Base-by-base conservation (phyloP, 2,888 invertebrate genomes). In the Dynastes grantii region DNA sequence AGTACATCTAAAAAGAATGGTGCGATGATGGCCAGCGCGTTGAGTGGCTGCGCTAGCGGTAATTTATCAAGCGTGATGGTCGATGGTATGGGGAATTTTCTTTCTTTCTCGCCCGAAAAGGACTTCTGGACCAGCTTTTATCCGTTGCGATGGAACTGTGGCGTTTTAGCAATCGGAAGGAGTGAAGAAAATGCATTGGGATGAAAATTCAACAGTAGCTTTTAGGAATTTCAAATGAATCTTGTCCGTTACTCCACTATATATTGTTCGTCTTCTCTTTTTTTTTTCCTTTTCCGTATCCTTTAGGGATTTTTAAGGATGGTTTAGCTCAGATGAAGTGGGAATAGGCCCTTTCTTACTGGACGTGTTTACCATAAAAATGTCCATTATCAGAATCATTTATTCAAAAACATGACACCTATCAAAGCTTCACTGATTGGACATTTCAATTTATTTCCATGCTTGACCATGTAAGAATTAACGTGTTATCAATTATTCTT, bases 151-250 rank as follows among this genome's bases (percentile, higher is more conserved):
- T 37, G 37, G 16, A 22, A 65, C n/a, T 45, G 65, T 6, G 65
- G 6, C 2, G 16, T 32, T 11, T 0, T 1, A 29, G 32, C 40
- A 40, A 51, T 51, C 51, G 68, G 51, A 68, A 61, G 5, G 9
- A 61, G 11, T 2, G 63, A 5, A 22, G 63, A 68, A 29, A 22
- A 45, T 67, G n/a, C n/a, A 22, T 5, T 16, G 40, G 16, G 58
- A 79, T 70, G 79, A 79, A 82, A 81, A 82, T 81, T 83, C 83
- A 84, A 83, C 81, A 80, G n/a, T 2, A 55, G 81, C 75, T 78
- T 80, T 83, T 84, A 82, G 82, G 83, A 83, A 80, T 84, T 83
- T 82, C 83, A 82, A 84, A 84, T 83, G 80, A 80, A 77, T 76
- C 78, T 73, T 77, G 80, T 78, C 77, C 78, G 40, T 22, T 61